Evolutionary conservation across 2,113 vertebrate species (phyloP), one percentile per base, ranked within the genome.

Genomic region (Rousettus leschenaultii): DNA sequence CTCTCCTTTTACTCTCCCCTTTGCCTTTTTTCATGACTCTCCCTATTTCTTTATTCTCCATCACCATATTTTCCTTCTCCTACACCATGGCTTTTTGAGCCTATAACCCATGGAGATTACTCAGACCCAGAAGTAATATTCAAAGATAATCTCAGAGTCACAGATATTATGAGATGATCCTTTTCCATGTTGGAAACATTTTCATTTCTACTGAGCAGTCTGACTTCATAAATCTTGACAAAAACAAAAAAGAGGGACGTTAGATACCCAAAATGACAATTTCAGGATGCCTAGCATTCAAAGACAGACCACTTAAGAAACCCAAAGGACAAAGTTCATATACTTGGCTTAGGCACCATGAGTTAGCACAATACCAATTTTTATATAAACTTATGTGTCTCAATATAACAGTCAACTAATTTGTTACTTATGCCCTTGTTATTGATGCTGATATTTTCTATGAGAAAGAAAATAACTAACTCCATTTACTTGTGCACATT

Each of bases 401-500:
- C 80, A 96, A 30, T 48, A 48, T 63, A 75, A 90, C 13, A 13
- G 65, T 68, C 53, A 70, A 48, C 75, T 92, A 57, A 70, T 84
- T 84, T 74, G 28, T 71, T 65, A 74, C 35, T 45, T 91, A 92
- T 53, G 22, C 14, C 70, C 43, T 71, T 83, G 18, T 80, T 77
- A 80, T 86, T 28, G 79, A 79, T 48, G 28, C 48, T 24, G 30
- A n/a, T 53, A 89, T 51, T 95, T 92, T 53, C 26, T 86, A 35
- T 78, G 82, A 57, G 33, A 88, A 93, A 84, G 90, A 88, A 93
- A 94, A 59, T 43, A 92, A 70, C 10, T 94, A 92, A 70, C 10
- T 94, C 26, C 4, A 45, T 85, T 95, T 78, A 73, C 22, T 86
- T 63, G 21, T 63, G 30, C 92, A 61, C 35, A 82, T 61, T 94